phyloP scores from a whole-genome alignment of 2,888 invertebrate genomes.

The Abrostola tripartita region DNA sequence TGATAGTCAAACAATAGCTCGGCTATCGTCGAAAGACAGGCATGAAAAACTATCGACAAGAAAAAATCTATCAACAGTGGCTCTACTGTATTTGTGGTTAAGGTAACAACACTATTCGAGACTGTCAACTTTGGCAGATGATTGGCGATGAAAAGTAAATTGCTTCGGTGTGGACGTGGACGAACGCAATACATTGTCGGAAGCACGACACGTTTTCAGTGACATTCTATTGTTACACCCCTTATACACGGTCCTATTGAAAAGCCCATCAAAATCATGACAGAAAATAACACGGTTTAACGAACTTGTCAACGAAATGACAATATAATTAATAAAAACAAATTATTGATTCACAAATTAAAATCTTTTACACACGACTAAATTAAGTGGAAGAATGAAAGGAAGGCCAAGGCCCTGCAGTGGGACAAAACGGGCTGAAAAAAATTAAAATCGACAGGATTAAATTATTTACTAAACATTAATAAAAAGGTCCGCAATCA shows the following conservation, averaged over 20 bases:
- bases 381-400: too few relatives aligned
- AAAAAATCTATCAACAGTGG: conserved; percentile 11
- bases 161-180: conserved; percentile 68
- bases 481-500: too few relatives aligned
- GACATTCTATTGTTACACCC: conserved; percentile 39
- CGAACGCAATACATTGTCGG: conserved; percentile 16
- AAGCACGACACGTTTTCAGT: conserved; percentile 18
- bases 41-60: background rate
- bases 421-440: too few relatives aligned
- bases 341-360: too few relatives aligned
- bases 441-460: too few relatives aligned
- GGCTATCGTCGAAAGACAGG: background rate
- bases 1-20: background rate
- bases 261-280: conserved; percentile 7
- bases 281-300: background rate
- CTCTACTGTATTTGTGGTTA: conserved; percentile 15
- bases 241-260: conserved; percentile 11
- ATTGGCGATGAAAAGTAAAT: conserved; percentile 85
- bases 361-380: too few relatives aligned
- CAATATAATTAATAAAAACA: too few relatives aligned
- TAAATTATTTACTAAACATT: too few relatives aligned
- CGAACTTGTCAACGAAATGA: too few relatives aligned
- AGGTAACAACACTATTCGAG: conserved; percentile 43
- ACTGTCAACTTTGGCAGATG: conserved; percentile 65
- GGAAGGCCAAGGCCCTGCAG: too few relatives aligned